Base-by-base conservation (phyloP, 2,888 invertebrate genomes). In the Notodonta dromedarius region DNA sequence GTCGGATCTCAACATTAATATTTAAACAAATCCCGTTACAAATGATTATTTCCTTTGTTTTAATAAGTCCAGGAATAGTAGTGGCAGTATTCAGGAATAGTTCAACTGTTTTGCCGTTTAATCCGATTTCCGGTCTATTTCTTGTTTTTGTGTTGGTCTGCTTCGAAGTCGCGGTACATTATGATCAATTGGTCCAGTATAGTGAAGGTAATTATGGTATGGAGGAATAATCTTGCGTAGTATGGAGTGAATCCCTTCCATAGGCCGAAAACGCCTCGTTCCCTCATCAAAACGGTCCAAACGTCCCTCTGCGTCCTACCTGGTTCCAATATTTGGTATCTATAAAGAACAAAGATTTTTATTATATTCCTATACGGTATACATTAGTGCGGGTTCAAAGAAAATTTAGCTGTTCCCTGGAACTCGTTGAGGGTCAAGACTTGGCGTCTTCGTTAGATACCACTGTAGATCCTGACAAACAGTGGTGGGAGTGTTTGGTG, bases 181-280 rank as follows among this genome's bases (percentile, higher is more conserved):
- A 93, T 89, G 77, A 97, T 98, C 92, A 98, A 92, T 92, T 98
- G 96, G 84, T 99, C 99, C 70, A 99, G 91, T 89, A 98, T 96
- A 64, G 99, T 97, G 85, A 99, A 98, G 0, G 98, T 98, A 11
- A 99, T 90, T 5, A 98, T 97, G 0, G 99, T 99, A 86, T 99
- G 99, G 4, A 98, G 97, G 16, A 98, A 98, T 64, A 99, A 90
- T 59, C 99, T 95, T 69, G 97, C 96, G 86, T 97, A 99, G 88
- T 99, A 99, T 0, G 99, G 98, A 0, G 97, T 96, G 89, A 99
- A 98, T 24, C 98, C 98, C 91, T 98, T 98, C 99, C 99, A 99
- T 32, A 99, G 90, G 13, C 97, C 96, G 73, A 97, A 95, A 4
- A 97, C 80, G 0, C 99, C 99, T 89, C 98, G 98, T 50, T 96